Conservation (phyloP, 1,140 invertebrate genomes). For the Drosophila pandora region DNA sequence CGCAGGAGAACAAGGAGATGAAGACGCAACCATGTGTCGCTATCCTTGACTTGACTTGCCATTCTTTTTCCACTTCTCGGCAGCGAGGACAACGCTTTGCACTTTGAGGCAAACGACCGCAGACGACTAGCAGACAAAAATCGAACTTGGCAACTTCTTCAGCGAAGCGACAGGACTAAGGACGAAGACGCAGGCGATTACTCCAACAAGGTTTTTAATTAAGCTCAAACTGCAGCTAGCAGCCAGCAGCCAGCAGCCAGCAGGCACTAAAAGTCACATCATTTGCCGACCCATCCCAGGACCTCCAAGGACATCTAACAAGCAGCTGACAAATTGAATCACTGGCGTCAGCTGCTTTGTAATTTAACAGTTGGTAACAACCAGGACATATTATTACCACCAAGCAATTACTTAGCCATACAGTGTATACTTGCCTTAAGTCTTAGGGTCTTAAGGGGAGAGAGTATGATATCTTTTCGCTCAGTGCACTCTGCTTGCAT, state of each 20-base stretch:
- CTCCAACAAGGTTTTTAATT: conserved; percentile 80
- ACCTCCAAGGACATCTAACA: conserved; percentile 43
- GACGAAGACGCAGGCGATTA: conserved; percentile 42
- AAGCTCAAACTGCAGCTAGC: conserved; percentile 66
- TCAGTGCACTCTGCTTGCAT: conserved; percentile 15
- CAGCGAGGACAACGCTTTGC: conserved; percentile 67
- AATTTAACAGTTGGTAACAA: conserved; percentile 60
- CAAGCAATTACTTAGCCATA: conserved; percentile 64
- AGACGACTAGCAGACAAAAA: conserved; percentile 58
- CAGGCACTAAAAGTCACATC: conserved; percentile 76
- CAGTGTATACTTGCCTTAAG: neutral
- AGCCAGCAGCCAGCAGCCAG: conserved; percentile 44
- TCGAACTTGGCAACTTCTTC: conserved; percentile 76
- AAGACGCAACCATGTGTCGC: conserved; percentile 54
- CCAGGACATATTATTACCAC: conserved; percentile 59
- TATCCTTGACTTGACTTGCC: conserved; percentile 34
- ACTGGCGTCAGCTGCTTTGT: conserved; percentile 63
- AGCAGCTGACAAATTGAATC: conserved; percentile 79
- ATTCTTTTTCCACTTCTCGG: neutral
- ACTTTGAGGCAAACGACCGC: conserved; percentile 77
- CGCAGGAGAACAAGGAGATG: neutral
- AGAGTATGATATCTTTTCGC: neutral
- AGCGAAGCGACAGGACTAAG: conserved; percentile 7
- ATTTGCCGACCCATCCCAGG: conserved; percentile 18
- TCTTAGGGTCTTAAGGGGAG: neutral